phyloP scores from a whole-genome alignment of 2,797 vertebrate genomes.

The Oophaga sylvatica region DNA sequence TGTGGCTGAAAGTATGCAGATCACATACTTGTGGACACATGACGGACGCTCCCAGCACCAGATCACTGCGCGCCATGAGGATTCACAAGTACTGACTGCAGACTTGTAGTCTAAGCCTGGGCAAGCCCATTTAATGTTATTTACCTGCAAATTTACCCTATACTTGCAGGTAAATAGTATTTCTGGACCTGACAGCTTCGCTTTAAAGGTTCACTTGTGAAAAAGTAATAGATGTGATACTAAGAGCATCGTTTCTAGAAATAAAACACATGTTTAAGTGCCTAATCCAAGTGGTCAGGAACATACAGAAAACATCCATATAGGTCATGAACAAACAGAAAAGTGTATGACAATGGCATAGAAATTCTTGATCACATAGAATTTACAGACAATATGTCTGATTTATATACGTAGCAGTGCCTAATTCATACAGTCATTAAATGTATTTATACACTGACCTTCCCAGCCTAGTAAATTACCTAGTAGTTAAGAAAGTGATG shows the following conservation, averaged over 20 bases:
- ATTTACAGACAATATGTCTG: slow-evolving; percentile 53
- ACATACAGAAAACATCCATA: slow-evolving; percentile 40
- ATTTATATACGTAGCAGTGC: slow-evolving; percentile 33
- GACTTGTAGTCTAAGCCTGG: too few species aligned
- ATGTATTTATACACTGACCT: slow-evolving; percentile 32
- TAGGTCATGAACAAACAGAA: slow-evolving; percentile 29
- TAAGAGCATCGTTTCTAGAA: not conserved
- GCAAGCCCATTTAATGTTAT: too few species aligned
- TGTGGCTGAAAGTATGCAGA: too few species aligned
- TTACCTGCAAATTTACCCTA: too few species aligned
- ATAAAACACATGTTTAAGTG: slow-evolving; percentile 13
- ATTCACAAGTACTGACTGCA: too few species aligned
- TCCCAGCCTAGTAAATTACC: not conserved
- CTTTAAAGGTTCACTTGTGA: not conserved
- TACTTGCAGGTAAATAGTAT: too few species aligned
- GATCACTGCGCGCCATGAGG: too few species aligned
- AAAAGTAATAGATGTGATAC: slow-evolving; percentile 1
- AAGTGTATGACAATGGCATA: slow-evolving; percentile 45
- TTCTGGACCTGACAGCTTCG: too few species aligned
- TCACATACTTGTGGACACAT: too few species aligned
- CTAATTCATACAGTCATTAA: not conserved
- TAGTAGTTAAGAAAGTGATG: slow-evolving; percentile 32
- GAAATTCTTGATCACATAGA: slow-evolving; percentile 35
- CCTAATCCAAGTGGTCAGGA: slow-evolving; percentile 41
- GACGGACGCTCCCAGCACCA: too few species aligned